Evolutionary conservation across 2,797 vertebrate genomes (phyloP), one percentile per base, ranked within the genome.

Genomic region (Chaetophractus vellerosus): DNA sequence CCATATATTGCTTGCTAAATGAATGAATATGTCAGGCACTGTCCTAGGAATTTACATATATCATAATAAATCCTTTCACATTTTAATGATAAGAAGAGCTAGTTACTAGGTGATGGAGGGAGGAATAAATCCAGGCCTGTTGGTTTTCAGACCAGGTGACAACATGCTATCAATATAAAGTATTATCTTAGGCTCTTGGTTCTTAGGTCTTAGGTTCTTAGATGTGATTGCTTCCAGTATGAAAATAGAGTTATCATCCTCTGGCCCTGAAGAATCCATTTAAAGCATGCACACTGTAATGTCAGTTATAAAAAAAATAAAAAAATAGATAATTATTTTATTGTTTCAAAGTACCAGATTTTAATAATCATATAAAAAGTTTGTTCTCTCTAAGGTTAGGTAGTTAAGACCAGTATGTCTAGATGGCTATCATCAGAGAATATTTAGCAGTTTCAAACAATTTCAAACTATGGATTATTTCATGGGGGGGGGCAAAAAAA

Each of bases 271-370:
- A 95, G 59, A 88, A 33, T 89, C 45, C 78, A 91, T 93, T 80
- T 94, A 63, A 93, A 81, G 36, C 61, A 76, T 75, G 38, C 9
- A 91, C 91, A 90, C 64, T 91, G 7, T 24, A 41, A 83, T 85
- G 88, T 96, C 68, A 94, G 28, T 82, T 88, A 72, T 80, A 55
- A 55, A 45, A 45, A 45, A 45, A 45, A 55, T 74, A 72, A 94
- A 78, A 80, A 91, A 63, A 80, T 23, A 28, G 52, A 6, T 14
- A 45, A 52, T 55, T 75, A 92, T 75, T 95, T 86, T 64, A 89
- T 57, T 87, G 79, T 66, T 95, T 89, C 66, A 91, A 95, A 89
- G 71, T 45, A 45, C 48, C 75, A 89, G 90, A n/a, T 26, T 91
- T 69, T 95, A 76, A 71, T 81, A 83, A 90, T 84, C 71, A 72